phyloP scores from a whole-genome alignment of 2,797 vertebrate species.

The Sylvilagus floridanus region DNA sequence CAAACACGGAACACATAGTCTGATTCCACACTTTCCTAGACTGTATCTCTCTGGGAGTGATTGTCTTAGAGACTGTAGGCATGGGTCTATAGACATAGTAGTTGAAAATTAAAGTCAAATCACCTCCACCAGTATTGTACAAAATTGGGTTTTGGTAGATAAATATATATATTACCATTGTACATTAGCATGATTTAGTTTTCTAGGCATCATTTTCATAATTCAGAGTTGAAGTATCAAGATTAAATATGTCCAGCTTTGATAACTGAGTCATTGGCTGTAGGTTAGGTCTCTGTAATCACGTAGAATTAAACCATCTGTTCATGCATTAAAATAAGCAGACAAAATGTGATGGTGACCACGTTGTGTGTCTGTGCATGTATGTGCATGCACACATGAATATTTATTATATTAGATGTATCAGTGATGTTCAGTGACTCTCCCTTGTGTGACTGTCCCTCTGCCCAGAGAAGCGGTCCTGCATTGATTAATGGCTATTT shows the following conservation, averaged over 20 bases:
- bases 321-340: background rate
- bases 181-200: background rate
- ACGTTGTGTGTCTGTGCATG: background rate
- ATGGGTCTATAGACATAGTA: background rate
- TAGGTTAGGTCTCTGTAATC: background rate
- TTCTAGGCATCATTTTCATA: background rate
- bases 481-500: no score
- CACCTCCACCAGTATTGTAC: background rate
- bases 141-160: conserved; percentile 15
- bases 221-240: background rate
- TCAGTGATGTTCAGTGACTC: background rate
- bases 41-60: background rate
- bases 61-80: background rate
- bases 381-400: background rate
- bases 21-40: background rate
- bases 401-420: background rate
- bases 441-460: background rate
- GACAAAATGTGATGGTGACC: background rate
- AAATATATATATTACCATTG: background rate
- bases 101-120: background rate
- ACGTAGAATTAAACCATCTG: background rate
- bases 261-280: background rate
- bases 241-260: background rate
- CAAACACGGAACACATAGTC: background rate
- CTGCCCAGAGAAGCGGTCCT: background rate